A percentile compares a stretch with the other conserved stretches of the same genome.
These are phyloP conservation scores for human DNA, from an alignment of 2,113 vertebrate species.

Conservation along the genomic window DNA sequence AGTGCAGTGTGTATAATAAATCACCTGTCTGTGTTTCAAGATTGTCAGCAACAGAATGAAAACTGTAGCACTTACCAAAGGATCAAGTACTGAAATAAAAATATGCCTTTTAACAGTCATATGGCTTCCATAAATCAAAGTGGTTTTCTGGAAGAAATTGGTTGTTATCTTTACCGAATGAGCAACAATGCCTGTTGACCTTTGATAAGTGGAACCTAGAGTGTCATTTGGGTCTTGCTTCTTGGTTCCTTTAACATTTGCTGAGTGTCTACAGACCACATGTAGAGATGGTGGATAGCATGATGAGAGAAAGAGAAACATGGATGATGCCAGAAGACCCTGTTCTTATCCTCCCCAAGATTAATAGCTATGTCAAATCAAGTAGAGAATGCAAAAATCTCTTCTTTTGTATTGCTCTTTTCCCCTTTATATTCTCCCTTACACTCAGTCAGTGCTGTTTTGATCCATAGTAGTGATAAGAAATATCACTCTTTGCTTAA, in stretches of 20 bases:
- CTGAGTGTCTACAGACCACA: neutral
- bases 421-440: neutral
- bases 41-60: constrained; percentile 57
- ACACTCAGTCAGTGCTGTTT: neutral
- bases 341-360: neutral
- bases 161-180: constrained; percentile 42
- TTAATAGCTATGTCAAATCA: neutral
- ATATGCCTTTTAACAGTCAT: constrained; percentile 45
- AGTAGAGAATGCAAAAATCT: neutral
- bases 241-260: neutral
- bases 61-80: constrained; percentile 56
- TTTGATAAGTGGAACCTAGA: neutral
- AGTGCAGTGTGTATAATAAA: constrained; percentile 66
- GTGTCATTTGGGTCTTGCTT: neutral
- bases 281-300: neutral
- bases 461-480: neutral
- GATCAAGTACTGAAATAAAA: constrained; percentile 62
- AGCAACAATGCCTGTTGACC: neutral
- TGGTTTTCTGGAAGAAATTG: constrained; percentile 51
- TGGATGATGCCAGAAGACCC: accelerated
- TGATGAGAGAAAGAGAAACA: neutral
- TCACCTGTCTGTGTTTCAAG: constrained; percentile 63
- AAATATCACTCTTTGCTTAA: neutral
- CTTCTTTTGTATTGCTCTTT: neutral
- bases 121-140: constrained; percentile 58